These are phyloP conservation scores for Spheniscus humboldti DNA, from an alignment of 2,797 vertebrate species.

Conservation along the genomic window DNA sequence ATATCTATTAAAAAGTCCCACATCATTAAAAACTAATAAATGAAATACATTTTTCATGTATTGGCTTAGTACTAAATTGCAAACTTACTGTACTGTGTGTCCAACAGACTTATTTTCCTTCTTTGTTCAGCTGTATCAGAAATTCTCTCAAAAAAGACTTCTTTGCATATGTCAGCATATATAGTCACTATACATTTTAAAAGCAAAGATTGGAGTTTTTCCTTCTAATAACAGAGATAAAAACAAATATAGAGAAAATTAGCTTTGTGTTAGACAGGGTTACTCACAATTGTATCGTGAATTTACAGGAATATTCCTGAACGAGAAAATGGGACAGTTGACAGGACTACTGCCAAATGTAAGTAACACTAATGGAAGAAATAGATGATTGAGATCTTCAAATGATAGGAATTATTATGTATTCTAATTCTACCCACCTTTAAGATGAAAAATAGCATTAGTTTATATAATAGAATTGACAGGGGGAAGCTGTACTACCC, in stretches of 20 bases:
- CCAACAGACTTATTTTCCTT: background rate
- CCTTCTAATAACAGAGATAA: background rate
- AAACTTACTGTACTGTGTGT: background rate
- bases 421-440: background rate
- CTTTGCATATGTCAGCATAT: background rate
- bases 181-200: background rate
- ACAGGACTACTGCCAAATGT: background rate
- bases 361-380: background rate
- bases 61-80: background rate
- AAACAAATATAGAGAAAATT: background rate
- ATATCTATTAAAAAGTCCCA: background rate
- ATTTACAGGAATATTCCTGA: background rate
- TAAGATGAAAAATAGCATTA: background rate
- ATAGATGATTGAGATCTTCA: background rate
- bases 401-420: background rate
- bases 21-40: background rate
- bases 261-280: background rate
- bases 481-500: rapidly evolving
- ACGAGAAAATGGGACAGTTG: background rate
- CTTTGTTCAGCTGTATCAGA: background rate
- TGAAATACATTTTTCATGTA: background rate
- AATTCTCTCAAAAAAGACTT: background rate
- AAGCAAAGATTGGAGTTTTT: background rate
- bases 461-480: background rate
- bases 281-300: background rate